Evolutionary conservation across 2,797 vertebrate species (phyloP).

Genomic region (Cynodonichthys magdalenae): DNA sequence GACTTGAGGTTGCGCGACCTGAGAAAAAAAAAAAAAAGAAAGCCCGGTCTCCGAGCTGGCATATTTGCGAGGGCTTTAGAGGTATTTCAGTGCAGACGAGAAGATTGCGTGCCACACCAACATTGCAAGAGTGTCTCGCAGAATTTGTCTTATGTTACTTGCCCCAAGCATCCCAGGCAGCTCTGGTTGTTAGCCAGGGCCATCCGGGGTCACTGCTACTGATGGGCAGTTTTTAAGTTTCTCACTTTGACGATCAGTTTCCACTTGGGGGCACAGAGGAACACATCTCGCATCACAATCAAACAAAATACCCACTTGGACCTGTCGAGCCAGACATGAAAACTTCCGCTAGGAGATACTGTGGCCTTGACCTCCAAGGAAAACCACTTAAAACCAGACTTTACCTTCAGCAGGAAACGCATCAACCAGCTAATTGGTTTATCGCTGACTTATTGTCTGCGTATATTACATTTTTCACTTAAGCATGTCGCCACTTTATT

Average conservation of each 20-base stretch:
- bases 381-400: conserved; percentile 35
- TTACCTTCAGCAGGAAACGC: neutral
- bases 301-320: conserved; percentile 62
- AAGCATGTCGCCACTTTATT: too few relatives aligned
- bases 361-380: conserved; percentile 63
- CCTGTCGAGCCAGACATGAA: conserved; percentile 56
- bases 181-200: conserved; percentile 69
- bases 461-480: too few relatives aligned
- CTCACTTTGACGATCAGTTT: conserved; percentile 73
- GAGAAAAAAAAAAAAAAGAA: conserved; percentile 64
- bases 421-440: conserved; percentile 9
- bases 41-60: conserved; percentile 60
- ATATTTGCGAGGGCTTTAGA: conserved; percentile 60
- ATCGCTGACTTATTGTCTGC: neutral
- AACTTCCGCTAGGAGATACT: conserved; percentile 57
- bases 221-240: conserved; percentile 74
- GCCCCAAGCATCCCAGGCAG: conserved; percentile 72
- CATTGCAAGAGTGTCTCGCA: conserved; percentile 67
- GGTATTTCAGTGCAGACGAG: conserved; percentile 68
- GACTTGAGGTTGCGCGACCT: conserved; percentile 78
- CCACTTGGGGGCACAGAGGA: conserved; percentile 70
- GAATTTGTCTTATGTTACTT: conserved; percentile 81
- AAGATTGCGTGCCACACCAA: conserved; percentile 72
- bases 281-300: conserved; percentile 63
- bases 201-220: conserved; percentile 71